phyloP scores from a whole-genome alignment of 2,888 invertebrate genomes.

The Macrosoma leucophasiata region DNA sequence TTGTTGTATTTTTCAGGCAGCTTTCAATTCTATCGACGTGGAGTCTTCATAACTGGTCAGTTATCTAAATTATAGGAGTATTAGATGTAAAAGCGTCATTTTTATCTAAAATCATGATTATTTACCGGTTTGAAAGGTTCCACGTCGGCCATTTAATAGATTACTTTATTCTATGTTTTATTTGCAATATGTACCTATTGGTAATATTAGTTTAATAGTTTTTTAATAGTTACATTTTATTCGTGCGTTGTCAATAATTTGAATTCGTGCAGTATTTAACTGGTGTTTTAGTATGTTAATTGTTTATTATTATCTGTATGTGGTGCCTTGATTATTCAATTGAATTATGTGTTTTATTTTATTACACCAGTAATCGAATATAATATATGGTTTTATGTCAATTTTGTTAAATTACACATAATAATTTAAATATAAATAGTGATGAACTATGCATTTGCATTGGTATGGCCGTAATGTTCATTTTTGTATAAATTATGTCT shows the following conservation, averaged over 20 bases:
- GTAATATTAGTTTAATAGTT: slow-evolving; percentile 33
- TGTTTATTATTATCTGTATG: slow-evolving; percentile 52
- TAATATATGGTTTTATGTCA: slow-evolving; percentile 15
- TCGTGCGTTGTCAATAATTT: slow-evolving; percentile 39
- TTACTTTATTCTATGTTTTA: too few relatives aligned
- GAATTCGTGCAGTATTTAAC: slow-evolving; percentile 59
- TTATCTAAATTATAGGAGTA: too few relatives aligned
- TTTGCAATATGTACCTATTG: too few relatives aligned
- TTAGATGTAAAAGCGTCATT: too few relatives aligned
- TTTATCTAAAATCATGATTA: too few relatives aligned
- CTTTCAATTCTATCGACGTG: too few relatives aligned
- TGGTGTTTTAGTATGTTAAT: slow-evolving; percentile 53
- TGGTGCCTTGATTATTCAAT: slow-evolving; percentile 66
- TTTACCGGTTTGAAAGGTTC: too few relatives aligned
- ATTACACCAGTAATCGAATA: slow-evolving; percentile 16
- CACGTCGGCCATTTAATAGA: too few relatives aligned
- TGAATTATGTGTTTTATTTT: slow-evolving; percentile 30
- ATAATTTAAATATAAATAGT: slow-evolving; percentile 20
- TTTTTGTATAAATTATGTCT: slow-evolving; percentile 6
- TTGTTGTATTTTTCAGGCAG: too few relatives aligned
- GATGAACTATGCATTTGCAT: slow-evolving; percentile 35
- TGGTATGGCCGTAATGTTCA: slow-evolving; percentile 26
- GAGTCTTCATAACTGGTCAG: too few relatives aligned
- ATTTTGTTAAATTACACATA: slow-evolving; percentile 21
- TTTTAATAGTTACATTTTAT: slow-evolving; percentile 35